These are phyloP conservation scores for Hydrotaea diabolus DNA, from an alignment of 2,888 invertebrate genomes.

Conservation along the genomic window DNA sequence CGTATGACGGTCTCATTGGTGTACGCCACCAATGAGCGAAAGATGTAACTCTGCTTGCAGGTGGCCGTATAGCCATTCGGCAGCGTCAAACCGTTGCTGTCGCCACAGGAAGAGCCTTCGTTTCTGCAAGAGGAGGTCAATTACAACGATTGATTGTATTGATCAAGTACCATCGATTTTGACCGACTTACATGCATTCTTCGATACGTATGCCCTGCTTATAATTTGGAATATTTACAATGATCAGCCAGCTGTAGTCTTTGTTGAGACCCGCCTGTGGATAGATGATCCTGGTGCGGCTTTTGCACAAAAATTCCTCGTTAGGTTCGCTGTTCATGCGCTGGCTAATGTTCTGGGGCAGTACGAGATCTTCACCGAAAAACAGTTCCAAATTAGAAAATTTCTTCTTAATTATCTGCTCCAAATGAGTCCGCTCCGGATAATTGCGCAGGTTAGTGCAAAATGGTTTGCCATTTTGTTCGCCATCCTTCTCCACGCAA, in stretches of 20 bases:
- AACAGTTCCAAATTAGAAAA: slow-evolving; percentile 73
- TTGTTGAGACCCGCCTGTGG: slow-evolving; percentile 84
- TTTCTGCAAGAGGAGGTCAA: slow-evolving; percentile 77
- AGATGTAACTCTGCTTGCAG: slow-evolving; percentile 84
- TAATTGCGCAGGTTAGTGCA: slow-evolving; percentile 81
- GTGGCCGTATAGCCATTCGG: slow-evolving; percentile 73
- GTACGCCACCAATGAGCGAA: slow-evolving; percentile 82
- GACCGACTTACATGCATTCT: slow-evolving; percentile 85
- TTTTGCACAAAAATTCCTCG: slow-evolving; percentile 81
- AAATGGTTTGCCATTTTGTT: slow-evolving; percentile 77
- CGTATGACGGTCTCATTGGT: slow-evolving; percentile 79
- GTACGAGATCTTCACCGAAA: slow-evolving; percentile 78
- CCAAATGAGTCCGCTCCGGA: slow-evolving; percentile 78
- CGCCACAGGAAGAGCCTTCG: slow-evolving; percentile 80
- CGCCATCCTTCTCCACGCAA: slow-evolving; percentile 69
- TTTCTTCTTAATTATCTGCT: slow-evolving; percentile 71
- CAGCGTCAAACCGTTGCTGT: slow-evolving; percentile 58
- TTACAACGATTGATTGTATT: no score
- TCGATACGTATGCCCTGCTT: slow-evolving; percentile 89
- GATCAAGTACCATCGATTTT: not conserved
- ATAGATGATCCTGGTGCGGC: slow-evolving; percentile 81
- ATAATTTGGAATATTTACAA: slow-evolving; percentile 87
- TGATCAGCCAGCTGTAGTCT: slow-evolving; percentile 85
- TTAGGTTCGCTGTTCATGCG: slow-evolving; percentile 79
- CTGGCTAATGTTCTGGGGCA: slow-evolving; percentile 81